Conservation (phyloP, 2,888 invertebrate species). For the Physocephala rufipes region DNA sequence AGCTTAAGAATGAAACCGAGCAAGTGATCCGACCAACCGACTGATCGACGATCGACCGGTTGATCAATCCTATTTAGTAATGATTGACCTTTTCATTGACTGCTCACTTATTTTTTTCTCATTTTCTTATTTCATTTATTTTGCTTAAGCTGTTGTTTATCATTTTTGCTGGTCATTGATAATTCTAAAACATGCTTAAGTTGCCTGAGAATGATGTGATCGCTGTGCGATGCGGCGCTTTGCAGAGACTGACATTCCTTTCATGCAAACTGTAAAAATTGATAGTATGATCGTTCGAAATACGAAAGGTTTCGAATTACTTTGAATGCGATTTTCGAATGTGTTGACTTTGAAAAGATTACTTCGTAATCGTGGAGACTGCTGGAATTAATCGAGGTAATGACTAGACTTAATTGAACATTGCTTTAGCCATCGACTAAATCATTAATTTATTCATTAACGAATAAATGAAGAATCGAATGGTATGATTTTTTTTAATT, state of each 20-base stretch:
- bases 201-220: too few species aligned
- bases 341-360: constrained; percentile 6
- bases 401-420: neutral
- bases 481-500: neutral
- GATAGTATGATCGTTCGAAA: neutral
- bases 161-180: neutral
- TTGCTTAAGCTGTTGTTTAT: neutral
- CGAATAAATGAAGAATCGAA: neutral
- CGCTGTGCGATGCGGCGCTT: neutral
- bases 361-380: neutral
- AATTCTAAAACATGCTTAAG: neutral
- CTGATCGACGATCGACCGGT: neutral
- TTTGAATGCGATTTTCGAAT: neutral
- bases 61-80: constrained; percentile 4
- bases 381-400: too few species aligned
- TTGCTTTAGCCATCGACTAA: neutral
- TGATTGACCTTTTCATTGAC: constrained; percentile 26
- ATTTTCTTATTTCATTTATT: neutral
- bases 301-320: too few species aligned
- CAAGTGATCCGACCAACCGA: too few species aligned
- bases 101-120: too few species aligned
- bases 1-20: too few species aligned
- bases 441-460: neutral
- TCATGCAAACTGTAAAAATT: constrained; percentile 7
- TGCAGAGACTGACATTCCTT: constrained; percentile 1